These are phyloP conservation scores for Tuta absoluta DNA, from an alignment of 2,888 invertebrate species.

Conservation along the genomic window DNA sequence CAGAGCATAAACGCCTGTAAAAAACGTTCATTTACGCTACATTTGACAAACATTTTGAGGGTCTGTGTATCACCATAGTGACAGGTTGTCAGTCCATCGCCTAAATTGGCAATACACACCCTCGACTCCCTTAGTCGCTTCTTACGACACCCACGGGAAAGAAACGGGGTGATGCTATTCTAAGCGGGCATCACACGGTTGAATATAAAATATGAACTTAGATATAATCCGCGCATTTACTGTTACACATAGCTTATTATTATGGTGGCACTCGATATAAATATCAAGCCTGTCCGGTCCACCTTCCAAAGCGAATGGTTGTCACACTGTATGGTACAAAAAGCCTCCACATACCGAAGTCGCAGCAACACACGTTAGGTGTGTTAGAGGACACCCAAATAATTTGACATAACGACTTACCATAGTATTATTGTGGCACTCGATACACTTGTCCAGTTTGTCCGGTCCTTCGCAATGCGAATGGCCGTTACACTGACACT, in stretches of 20 bases:
- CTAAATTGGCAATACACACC: too few relatives aligned
- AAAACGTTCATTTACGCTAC: too few relatives aligned
- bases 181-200: too few relatives aligned
- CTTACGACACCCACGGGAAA: too few relatives aligned
- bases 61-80: too few relatives aligned
- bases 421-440: slow-evolving; percentile 96
- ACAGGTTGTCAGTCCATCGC: too few relatives aligned
- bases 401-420: slow-evolving; percentile 57
- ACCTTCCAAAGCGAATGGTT: slow-evolving; percentile 56
- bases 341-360: neutral
- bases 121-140: too few relatives aligned
- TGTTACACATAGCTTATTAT: slow-evolving; percentile 86
- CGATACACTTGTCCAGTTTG: slow-evolving; percentile 88
- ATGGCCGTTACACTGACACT: slow-evolving; percentile 97
- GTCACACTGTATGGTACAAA: neutral
- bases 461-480: slow-evolving; percentile 94
- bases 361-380: neutral
- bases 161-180: too few relatives aligned
- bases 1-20: too few relatives aligned
- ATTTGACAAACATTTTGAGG: too few relatives aligned
- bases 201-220: too few relatives aligned
- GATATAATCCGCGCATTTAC: too few relatives aligned
- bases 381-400: neutral
- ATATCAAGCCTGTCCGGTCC: slow-evolving; percentile 90
- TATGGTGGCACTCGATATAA: slow-evolving; percentile 93